Base-by-base conservation (phyloP, 2,113 vertebrate genomes). In the Smithornis capensis region DNA sequence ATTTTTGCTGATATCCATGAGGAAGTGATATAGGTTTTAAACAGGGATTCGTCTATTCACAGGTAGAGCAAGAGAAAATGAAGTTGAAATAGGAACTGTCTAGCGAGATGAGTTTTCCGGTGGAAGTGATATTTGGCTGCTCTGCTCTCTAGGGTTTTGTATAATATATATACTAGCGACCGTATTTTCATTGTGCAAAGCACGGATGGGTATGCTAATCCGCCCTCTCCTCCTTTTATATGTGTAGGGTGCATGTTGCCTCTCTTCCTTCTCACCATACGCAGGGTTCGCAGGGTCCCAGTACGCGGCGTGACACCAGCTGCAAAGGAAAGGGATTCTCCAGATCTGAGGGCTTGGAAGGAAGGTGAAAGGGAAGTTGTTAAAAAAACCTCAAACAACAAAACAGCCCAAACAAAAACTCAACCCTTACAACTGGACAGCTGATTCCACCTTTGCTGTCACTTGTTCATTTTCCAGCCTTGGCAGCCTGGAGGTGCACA, bases 41-140 rank as follows among this genome's bases (percentile, higher is more conserved):
- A 18, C 9, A 49, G 63, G 21, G 38, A 21, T 37, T 67, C 3
- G 4, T 80, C 76, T 53, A 50, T 29, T 19, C 53, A 35, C 29
- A 75, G 52, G 64, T 65, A 71, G 77, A 93, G 85, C 2, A 23
- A 79, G 52, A 60, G 64, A 93, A 90, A 86, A 52, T 31, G 83
- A 44, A 44, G 31, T 1, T 49, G 73, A 38, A 94, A 65, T 0
- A 53, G 76, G 76, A 95, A 95, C 70, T 91, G 82, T 62, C 45
- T 45, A 63, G 75, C 4, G 68, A 94, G 68, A 64, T 35, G 74
- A 44, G 27, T 92, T 96, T 96, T 96, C 94, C 88, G 90, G 94
- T 95, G 94, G 92, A 96, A 94, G 88, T 92, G 92, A 88, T 93
- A 90, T 93, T 74, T 96, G 80, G 65, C 84, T 94, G 80, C 73